phyloP scores from a whole-genome alignment of 2,797 vertebrate species.

The Cynopterus sphinx region DNA sequence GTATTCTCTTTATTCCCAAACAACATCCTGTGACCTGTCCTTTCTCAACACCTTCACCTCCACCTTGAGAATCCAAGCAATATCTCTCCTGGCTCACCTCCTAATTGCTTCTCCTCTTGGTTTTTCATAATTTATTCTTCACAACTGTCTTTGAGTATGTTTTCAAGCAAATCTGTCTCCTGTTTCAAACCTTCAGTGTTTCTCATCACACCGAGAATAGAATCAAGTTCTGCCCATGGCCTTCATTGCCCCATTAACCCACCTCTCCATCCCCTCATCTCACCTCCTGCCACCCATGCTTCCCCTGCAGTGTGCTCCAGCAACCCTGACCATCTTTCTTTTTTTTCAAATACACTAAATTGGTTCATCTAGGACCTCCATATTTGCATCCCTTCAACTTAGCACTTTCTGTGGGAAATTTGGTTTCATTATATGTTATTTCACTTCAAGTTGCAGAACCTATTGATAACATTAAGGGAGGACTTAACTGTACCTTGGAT shows the following conservation, averaged over 20 bases:
- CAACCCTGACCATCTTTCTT: not conserved
- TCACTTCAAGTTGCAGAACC: not conserved
- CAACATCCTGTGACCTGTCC: fast-evolving
- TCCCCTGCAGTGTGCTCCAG: not conserved
- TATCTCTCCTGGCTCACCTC: not conserved
- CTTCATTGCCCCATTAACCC: not conserved
- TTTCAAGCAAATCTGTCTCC: not conserved
- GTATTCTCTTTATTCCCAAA: not conserved
- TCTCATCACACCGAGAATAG: not conserved
- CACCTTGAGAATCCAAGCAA: not conserved
- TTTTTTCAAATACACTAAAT: not conserved
- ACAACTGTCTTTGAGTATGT: not conserved
- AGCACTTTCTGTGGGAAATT: not conserved
- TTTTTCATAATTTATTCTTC: not conserved
- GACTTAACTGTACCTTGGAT: not conserved
- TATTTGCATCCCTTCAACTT: not conserved
- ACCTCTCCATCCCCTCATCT: not conserved
- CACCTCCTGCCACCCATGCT: too few relatives aligned
- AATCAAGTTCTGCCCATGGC: not conserved
- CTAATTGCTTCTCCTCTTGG: not conserved
- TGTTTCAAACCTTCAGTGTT: not conserved
- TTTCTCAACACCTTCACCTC: not conserved
- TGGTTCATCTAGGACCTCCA: not conserved
- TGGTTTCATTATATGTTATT: not conserved
- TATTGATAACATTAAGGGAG: not conserved